phyloP scores from a whole-genome alignment of 30 jellyfish, hydroid and myxozoan genomes.

The Hydra vulgaris region DNA sequence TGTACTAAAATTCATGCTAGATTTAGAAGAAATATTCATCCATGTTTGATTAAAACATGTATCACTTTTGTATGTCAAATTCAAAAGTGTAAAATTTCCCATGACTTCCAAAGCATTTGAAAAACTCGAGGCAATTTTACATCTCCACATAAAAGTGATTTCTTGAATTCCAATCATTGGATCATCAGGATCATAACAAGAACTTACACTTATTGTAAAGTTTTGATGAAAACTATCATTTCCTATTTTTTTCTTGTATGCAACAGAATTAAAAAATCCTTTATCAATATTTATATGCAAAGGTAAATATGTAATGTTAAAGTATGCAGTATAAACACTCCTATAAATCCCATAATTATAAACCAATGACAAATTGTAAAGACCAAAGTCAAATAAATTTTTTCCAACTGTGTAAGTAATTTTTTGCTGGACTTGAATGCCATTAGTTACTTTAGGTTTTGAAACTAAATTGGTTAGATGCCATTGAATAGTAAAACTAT shows the following conservation, averaged over 20 bases:
- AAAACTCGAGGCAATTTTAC: neutral
- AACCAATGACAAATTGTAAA: neutral
- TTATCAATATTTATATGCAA: neutral
- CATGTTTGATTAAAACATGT: neutral
- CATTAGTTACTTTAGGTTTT: neutral
- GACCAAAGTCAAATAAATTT: neutral
- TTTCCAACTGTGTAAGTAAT: neutral
- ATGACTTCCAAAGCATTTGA: neutral
- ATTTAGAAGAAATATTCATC: neutral
- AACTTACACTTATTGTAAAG: neutral
- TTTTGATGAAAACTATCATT: neutral
- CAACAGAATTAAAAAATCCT: neutral
- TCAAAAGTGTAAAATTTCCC: neutral
- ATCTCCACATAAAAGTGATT: neutral
- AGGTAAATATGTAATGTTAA: neutral
- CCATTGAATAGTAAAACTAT: neutral
- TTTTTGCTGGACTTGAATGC: neutral
- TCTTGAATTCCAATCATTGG: neutral
- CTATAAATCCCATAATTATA: neutral
- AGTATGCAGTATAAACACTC: neutral
- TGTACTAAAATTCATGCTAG: neutral
- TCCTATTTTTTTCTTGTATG: neutral
- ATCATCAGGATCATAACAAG: neutral
- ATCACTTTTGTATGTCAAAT: too few species aligned
- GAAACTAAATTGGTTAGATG: neutral